These are phyloP conservation scores for Drosophila flavopinicola DNA, from an alignment of 2,888 invertebrate genomes.

Conservation along the genomic window DNA sequence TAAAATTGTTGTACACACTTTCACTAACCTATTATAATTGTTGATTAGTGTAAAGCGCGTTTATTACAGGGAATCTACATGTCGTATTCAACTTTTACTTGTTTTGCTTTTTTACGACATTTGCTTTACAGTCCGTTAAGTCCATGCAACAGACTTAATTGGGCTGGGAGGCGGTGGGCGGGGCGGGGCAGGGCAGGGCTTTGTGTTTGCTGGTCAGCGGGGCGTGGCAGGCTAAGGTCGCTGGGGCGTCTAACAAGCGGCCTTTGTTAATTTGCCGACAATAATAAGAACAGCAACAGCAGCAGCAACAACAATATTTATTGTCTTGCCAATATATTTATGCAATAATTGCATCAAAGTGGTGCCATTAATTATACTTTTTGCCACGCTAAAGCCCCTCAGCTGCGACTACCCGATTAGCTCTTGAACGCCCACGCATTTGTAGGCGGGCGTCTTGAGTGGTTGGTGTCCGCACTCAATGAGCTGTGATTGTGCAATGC, in stretches of 20 bases:
- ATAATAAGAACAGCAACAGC: constrained; percentile 21
- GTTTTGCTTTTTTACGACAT: constrained; percentile 29
- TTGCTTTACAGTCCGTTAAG: constrained; percentile 40
- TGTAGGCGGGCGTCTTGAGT: constrained; percentile 7
- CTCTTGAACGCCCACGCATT: constrained; percentile 32
- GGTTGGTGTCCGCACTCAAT: constrained; percentile 43
- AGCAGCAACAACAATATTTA: constrained; percentile 54
- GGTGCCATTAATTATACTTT: constrained; percentile 76
- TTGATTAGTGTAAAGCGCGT: background rate
- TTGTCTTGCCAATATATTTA: constrained; percentile 75
- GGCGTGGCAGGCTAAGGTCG: constrained; percentile 39
- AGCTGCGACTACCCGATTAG: background rate
- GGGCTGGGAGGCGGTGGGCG: too few species aligned
- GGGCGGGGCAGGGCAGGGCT: background rate
- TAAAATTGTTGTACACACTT: too few species aligned
- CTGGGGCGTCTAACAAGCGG: constrained; percentile 47
- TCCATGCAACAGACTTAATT: constrained; percentile 3
- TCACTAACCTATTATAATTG: too few species aligned
- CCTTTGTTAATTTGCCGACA: constrained; percentile 72
- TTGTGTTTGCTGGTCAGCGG: constrained; percentile 26
- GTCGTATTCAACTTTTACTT: constrained; percentile 4
- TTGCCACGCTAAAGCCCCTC: constrained; percentile 33
- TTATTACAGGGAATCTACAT: background rate
- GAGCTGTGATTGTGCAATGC: constrained; percentile 36
- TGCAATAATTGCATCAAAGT: constrained; percentile 77